Percentiles rank a stretch among this genome's conserved stretches.
phyloP scores from a whole-genome alignment of 1,140 invertebrate genomes.

The Temnothorax nylanderi region DNA sequence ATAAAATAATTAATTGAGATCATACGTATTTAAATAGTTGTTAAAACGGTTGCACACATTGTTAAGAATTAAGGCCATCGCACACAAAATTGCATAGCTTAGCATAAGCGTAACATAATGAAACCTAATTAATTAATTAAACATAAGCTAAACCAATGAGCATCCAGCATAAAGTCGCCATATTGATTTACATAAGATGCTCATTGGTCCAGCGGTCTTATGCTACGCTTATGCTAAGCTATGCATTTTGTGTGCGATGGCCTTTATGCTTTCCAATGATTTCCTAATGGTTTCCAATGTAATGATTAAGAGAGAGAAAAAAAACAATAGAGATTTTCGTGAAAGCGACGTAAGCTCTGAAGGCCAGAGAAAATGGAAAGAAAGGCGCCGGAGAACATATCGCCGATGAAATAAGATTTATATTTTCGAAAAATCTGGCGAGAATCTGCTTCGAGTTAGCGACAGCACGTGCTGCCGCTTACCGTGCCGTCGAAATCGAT shows the following conservation, averaged over 20 bases:
- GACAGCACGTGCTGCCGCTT: constrained; percentile 28
- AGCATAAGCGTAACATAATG: too few relatives aligned
- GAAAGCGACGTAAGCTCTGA: background rate
- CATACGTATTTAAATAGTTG: background rate
- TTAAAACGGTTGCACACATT: background rate
- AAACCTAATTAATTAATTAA: too few relatives aligned
- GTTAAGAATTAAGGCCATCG: constrained; percentile 7
- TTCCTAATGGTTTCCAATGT: background rate
- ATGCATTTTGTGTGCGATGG: too few relatives aligned
- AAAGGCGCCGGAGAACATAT: background rate
- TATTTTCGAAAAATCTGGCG: constrained; percentile 6
- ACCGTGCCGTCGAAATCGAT: constrained; percentile 13
- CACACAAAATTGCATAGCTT: too few relatives aligned
- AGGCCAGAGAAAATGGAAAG: background rate
- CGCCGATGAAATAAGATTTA: background rate
- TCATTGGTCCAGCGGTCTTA: too few relatives aligned
- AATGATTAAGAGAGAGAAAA: background rate
- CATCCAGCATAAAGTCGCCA: too few relatives aligned
- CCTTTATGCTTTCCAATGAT: too few relatives aligned
- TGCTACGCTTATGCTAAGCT: too few relatives aligned
- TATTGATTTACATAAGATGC: too few relatives aligned
- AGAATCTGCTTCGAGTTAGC: constrained; percentile 56
- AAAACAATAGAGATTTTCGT: background rate
- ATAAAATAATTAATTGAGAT: background rate
- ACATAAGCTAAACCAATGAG: too few relatives aligned